Conservation (phyloP, 2,797 vertebrate genomes). For the Hybognathus amarus region DNA sequence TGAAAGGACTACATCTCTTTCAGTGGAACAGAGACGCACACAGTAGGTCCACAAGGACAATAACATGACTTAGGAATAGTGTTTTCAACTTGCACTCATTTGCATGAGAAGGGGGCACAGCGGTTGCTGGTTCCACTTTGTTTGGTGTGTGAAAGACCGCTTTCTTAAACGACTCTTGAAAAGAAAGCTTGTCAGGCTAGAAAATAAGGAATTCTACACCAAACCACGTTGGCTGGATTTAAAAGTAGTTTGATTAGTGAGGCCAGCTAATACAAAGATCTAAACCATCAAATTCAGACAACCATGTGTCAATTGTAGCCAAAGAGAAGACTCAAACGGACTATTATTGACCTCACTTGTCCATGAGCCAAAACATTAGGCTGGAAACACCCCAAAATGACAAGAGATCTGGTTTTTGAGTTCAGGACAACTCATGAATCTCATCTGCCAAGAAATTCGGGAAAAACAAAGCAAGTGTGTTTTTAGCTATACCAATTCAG, state of each 20-base stretch:
- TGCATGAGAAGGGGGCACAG: conserved; percentile 70
- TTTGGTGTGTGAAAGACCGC: conserved; percentile 62
- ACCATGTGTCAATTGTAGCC: conserved; percentile 30
- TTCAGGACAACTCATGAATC: not conserved
- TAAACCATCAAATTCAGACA: conserved; percentile 48
- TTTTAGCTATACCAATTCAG: not conserved
- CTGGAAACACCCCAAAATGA: conserved; percentile 10
- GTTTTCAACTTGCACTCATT: conserved; percentile 74
- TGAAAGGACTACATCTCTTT: conserved; percentile 72
- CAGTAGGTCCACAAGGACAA: conserved; percentile 58
- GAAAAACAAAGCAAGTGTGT: too few relatives aligned
- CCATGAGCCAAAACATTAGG: not conserved
- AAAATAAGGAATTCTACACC: conserved; percentile 51
- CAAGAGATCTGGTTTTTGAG: not conserved
- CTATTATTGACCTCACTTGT: conserved; percentile 27
- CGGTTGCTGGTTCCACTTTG: conserved; percentile 63
- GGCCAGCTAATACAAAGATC: conserved; percentile 42
- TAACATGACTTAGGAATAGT: conserved; percentile 62
- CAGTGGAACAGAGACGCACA: conserved; percentile 63
- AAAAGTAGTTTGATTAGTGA: conserved; percentile 60
- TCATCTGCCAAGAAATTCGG: not conserved
- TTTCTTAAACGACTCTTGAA: conserved; percentile 51
- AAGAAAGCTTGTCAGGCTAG: conserved; percentile 52
- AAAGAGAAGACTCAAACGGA: conserved; percentile 16
- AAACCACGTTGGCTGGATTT: conserved; percentile 60